phyloP scores from a whole-genome alignment of 2,888 invertebrate species.

The Volucella zonaria region DNA sequence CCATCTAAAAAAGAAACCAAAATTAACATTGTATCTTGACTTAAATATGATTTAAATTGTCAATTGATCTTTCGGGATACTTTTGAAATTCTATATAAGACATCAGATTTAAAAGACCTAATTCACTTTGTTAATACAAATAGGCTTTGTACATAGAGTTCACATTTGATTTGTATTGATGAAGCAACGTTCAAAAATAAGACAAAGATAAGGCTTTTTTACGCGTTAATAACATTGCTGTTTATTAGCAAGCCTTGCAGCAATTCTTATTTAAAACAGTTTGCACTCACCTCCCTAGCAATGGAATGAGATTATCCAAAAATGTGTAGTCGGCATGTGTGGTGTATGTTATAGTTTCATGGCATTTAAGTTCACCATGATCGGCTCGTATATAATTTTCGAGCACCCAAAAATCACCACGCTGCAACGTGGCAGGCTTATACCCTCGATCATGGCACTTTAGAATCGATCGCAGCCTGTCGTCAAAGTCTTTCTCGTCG shows the following conservation, averaged over 20 bases:
- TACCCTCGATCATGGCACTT: constrained; percentile 87
- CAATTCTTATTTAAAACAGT: no score
- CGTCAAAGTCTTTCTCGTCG: constrained; percentile 82
- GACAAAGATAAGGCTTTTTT: no score
- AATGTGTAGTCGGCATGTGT: constrained; percentile 96
- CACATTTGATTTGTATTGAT: no score
- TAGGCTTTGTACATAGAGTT: no score
- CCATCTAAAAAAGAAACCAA: constrained; percentile 85
- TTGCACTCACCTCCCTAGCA: constrained; percentile 87
- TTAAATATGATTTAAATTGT: no score
- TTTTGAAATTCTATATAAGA: no score
- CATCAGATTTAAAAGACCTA: no score
- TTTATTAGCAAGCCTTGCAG: no score
- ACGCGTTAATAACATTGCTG: no score
- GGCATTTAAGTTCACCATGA: constrained; percentile 87
- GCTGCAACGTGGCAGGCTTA: constrained; percentile 86
- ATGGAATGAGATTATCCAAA: constrained; percentile 93
- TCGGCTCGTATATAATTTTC: constrained; percentile 92
- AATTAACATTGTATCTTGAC: background rate
- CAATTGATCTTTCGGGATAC: no score
- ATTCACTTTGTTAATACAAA: no score
- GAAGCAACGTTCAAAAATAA: no score
- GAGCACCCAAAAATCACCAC: constrained; percentile 93
- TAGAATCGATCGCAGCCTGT: constrained; percentile 82
- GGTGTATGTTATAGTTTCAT: constrained; percentile 94